These are phyloP conservation scores for Myripristis jacobus DNA, from an alignment of 2,797 vertebrate genomes.

Conservation along the genomic window DNA sequence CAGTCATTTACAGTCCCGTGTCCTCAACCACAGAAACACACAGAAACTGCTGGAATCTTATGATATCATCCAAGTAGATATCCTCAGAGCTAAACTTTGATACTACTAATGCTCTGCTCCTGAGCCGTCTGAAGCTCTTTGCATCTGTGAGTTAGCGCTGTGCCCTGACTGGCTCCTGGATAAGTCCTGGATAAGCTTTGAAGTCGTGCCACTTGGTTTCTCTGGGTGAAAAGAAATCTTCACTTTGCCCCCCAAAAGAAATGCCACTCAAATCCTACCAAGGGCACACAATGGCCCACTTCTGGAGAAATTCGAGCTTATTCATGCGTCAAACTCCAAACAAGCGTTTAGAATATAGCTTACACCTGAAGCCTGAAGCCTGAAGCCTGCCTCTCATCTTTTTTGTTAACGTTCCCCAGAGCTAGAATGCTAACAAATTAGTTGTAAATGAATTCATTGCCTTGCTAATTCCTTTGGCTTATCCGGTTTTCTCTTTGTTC, in stretches of 20 bases:
- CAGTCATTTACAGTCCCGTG: conserved; percentile 3
- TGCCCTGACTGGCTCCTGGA: conserved; percentile 60
- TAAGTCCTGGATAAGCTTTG: conserved; percentile 78
- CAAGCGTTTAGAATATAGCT: conserved; percentile 33
- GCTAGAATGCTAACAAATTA: not conserved
- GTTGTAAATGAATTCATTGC: conserved; percentile 4
- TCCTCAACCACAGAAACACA: not conserved
- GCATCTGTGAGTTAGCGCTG: conserved; percentile 50
- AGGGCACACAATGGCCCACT: conserved; percentile 65
- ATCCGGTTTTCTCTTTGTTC: conserved; percentile 21
- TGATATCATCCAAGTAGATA: conserved; percentile 24
- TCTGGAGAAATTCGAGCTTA: conserved; percentile 50
- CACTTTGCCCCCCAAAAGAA: conserved; percentile 72
- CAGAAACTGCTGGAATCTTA: not conserved
- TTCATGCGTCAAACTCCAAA: conserved; percentile 45
- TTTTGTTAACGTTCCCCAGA: not conserved
- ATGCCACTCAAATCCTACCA: conserved; percentile 71
- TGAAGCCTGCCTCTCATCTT: conserved; percentile 12
- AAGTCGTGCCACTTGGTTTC: conserved; percentile 81
- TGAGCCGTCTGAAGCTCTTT: conserved; percentile 46
- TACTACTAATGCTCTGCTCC: conserved; percentile 39
- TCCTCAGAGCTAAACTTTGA: conserved; percentile 42
- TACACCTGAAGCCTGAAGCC: conserved; percentile 39
- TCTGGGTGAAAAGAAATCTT: conserved; percentile 76
- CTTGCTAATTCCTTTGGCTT: conserved; percentile 23